Percentiles rank a stretch among this genome's conserved stretches.
phyloP scores from a whole-genome alignment of 2,797 vertebrate genomes.

The Columba guinea region DNA sequence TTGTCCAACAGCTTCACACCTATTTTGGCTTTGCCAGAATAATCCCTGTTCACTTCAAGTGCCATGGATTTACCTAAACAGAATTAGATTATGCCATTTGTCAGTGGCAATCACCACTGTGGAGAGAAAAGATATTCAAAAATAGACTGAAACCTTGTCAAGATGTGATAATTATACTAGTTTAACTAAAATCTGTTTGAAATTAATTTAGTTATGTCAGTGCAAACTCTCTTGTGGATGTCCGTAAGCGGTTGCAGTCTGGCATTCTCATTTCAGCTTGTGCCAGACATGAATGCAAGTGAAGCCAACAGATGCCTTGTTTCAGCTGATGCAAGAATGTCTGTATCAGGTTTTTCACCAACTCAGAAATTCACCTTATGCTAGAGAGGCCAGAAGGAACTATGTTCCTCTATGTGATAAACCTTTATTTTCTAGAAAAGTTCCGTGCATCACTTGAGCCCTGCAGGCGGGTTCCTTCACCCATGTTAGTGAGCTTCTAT shows the following conservation, averaged over 20 bases:
- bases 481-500: neutral
- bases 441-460: neutral
- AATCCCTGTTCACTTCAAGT: slow-evolving; percentile 20
- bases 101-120: neutral
- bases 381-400: neutral
- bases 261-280: neutral
- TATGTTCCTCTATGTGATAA: neutral
- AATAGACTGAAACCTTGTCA: neutral
- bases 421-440: neutral
- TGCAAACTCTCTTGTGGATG: neutral
- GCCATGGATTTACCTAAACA: neutral
- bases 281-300: neutral
- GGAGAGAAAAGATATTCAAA: neutral
- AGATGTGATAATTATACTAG: neutral
- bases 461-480: neutral
- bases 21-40: neutral
- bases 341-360: neutral
- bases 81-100: neutral
- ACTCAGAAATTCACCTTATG: neutral
- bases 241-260: neutral
- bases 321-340: neutral
- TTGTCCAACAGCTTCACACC: neutral
- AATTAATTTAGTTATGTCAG: slow-evolving; percentile 23
- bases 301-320: neutral
- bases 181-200: slow-evolving; percentile 33